A percentile compares a stretch with the other conserved stretches of the same genome.
These are phyloP conservation scores for Rhinoderma darwinii DNA, from an alignment of 2,113 vertebrate genomes.

Conservation along the genomic window DNA sequence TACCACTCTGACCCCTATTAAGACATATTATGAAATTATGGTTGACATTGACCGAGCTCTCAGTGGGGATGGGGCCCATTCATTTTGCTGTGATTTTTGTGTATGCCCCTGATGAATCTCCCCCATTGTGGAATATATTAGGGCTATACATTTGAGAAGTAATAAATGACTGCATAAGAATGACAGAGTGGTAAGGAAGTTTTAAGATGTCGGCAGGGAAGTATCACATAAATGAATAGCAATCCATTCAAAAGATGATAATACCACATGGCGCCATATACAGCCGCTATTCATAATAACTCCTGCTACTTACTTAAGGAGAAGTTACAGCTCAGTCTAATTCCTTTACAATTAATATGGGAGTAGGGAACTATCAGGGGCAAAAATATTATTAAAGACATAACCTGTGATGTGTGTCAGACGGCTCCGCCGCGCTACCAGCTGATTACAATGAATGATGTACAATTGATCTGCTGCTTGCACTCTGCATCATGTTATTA, in stretches of 20 bases:
- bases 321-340: slow-evolving; percentile 35
- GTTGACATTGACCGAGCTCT: neutral
- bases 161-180: neutral
- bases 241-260: neutral
- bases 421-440: slow-evolving; percentile 8
- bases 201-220: neutral
- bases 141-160: neutral
- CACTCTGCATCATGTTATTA: slow-evolving; percentile 68
- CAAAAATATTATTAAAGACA: slow-evolving; percentile 56
- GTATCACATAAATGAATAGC: slow-evolving; percentile 9
- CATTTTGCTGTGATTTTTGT: neutral
- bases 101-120: neutral
- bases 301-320: neutral
- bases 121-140: neutral
- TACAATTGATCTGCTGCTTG: slow-evolving; percentile 60
- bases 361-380: slow-evolving; percentile 47
- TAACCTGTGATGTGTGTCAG: neutral
- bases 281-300: neutral
- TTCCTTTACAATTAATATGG: slow-evolving; percentile 52
- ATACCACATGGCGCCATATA: neutral
- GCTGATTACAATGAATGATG: slow-evolving; percentile 59
- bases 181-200: neutral
- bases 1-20: neutral
- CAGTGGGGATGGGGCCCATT: neutral
- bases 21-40: neutral